These are phyloP conservation scores for Plodia interpunctella DNA, from an alignment of 1,140 invertebrate genomes.

Conservation along the genomic window DNA sequence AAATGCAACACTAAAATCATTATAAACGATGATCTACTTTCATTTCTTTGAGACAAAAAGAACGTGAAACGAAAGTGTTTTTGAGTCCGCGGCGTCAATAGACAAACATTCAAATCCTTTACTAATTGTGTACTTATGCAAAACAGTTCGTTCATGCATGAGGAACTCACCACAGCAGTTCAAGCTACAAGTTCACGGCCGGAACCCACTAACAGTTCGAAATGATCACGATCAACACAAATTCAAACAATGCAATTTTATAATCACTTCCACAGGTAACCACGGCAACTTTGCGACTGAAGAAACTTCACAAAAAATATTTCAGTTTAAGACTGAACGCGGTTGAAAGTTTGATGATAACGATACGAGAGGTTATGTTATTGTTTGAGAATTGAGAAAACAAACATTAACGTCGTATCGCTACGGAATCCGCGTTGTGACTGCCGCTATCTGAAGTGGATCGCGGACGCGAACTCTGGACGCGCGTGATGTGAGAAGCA, in stretches of 20 bases:
- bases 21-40: too few species aligned
- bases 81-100: too few species aligned
- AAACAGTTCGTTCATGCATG: background rate
- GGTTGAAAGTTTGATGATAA: constrained; percentile 44
- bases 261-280: constrained; percentile 34
- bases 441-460: constrained; percentile 38
- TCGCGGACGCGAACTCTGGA: constrained; percentile 28
- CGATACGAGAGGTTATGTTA: constrained; percentile 47
- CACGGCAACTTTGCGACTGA: background rate
- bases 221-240: constrained; percentile 41
- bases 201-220: constrained; percentile 38
- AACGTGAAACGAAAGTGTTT: too few species aligned
- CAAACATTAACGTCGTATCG: constrained; percentile 33
- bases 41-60: too few species aligned
- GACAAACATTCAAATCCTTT: too few species aligned
- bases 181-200: constrained; percentile 59
- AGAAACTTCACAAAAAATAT: constrained; percentile 5
- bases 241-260: constrained; percentile 58
- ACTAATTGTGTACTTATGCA: too few species aligned
- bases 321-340: constrained; percentile 14
- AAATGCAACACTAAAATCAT: too few species aligned
- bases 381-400: constrained; percentile 33
- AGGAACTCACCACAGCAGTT: constrained; percentile 34
- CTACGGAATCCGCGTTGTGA: constrained; percentile 40
- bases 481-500: constrained; percentile 1